Percentiles rank a stretch among this genome's conserved stretches.
phyloP scores from a whole-genome alignment of 2,888 invertebrate genomes.

The Gandaritis pyraliata region DNA sequence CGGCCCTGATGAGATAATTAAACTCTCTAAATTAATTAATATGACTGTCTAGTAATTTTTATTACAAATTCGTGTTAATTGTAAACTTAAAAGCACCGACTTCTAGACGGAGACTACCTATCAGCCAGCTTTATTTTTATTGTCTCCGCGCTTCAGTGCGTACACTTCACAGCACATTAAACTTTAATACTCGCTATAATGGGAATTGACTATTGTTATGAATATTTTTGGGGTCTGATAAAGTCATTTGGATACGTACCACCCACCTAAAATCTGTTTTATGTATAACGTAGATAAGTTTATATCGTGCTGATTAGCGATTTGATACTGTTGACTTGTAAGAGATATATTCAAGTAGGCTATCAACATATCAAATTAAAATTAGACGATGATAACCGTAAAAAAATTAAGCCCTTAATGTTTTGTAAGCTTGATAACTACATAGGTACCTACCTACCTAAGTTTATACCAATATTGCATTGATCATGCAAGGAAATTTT shows the following conservation, averaged over 20 bases:
- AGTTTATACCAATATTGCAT: too few relatives aligned
- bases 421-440: too few relatives aligned
- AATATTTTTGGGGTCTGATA: conserved; percentile 28
- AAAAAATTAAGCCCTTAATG: too few relatives aligned
- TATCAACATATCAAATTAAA: too few relatives aligned
- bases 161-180: conserved; percentile 42
- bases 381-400: too few relatives aligned
- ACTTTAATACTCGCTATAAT: conserved; percentile 36
- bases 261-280: conserved; percentile 9
- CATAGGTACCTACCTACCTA: too few relatives aligned
- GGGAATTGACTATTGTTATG: conserved; percentile 34
- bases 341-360: background rate
- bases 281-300: conserved; percentile 12
- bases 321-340: conserved; percentile 26
- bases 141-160: conserved; percentile 36
- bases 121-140: conserved; percentile 35
- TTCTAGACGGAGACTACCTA: conserved; percentile 43
- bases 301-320: conserved; percentile 30
- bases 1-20: conserved; percentile 80
- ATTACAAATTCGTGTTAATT: conserved; percentile 69
- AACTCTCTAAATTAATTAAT: conserved; percentile 79
- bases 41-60: conserved; percentile 71
- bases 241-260: conserved; percentile 22
- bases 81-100: conserved; percentile 64
- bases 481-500: too few relatives aligned